These are phyloP conservation scores for Carassius carassius DNA, from an alignment of 2,113 vertebrate genomes.

Conservation along the genomic window DNA sequence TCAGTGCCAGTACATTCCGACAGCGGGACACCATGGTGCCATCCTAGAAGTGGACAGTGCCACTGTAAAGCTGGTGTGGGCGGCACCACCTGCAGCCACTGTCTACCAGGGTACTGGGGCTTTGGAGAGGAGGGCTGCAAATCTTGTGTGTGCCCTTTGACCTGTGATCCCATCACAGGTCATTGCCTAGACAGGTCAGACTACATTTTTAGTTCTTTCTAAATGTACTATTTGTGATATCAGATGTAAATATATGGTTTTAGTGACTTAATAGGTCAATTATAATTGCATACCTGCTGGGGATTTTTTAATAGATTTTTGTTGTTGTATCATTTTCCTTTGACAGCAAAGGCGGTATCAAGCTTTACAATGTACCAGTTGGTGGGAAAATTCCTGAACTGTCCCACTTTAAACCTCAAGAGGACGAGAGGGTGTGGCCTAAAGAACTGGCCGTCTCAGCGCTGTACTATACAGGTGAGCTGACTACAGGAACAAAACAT, in stretches of 20 bases:
- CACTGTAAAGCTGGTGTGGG: constrained; percentile 83
- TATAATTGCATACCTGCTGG: neutral
- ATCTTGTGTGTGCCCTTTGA: constrained; percentile 78
- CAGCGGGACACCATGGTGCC: constrained; percentile 73
- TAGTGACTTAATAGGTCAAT: neutral
- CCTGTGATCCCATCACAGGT: constrained; percentile 80
- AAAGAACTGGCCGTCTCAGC: constrained; percentile 85
- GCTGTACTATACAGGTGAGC: constrained; percentile 80
- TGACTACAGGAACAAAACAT: constrained; percentile 28
- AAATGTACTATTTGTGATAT: neutral
- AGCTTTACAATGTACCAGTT: constrained; percentile 78
- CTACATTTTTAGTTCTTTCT: neutral
- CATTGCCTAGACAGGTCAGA: constrained; percentile 77
- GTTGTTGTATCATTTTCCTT: neutral
- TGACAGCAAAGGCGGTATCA: constrained; percentile 72
- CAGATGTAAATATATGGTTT: neutral
- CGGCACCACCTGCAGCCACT: constrained; percentile 77
- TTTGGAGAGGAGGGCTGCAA: constrained; percentile 81
- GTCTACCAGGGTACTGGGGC: constrained; percentile 84
- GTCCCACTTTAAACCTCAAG: constrained; percentile 65
- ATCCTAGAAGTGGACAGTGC: constrained; percentile 85
- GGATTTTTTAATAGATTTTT: neutral
- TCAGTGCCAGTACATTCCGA: constrained; percentile 69
- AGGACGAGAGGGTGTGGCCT: constrained; percentile 78
- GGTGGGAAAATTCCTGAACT: constrained; percentile 82